phyloP scores from a whole-genome alignment of 2,888 invertebrate genomes.

The Leucozona laternaria region DNA sequence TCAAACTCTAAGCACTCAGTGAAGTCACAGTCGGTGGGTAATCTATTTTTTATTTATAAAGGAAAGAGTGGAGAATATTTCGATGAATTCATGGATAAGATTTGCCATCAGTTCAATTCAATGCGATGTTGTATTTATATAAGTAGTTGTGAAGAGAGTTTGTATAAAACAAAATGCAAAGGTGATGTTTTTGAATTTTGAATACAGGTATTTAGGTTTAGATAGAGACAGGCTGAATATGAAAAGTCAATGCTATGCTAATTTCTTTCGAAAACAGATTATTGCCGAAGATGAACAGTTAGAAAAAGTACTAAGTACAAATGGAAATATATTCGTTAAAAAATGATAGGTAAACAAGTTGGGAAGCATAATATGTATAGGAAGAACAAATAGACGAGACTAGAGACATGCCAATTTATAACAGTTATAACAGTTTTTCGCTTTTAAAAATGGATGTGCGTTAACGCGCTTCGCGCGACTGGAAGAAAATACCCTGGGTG shows the following conservation, averaged over 20 bases:
- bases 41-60: background rate
- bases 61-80: background rate
- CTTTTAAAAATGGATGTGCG: no score
- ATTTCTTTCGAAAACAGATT: background rate
- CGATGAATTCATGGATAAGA: conserved; percentile 1
- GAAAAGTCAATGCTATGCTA: background rate
- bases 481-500: no score
- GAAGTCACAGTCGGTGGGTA: conserved; percentile 16
- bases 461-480: no score
- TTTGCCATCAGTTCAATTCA: background rate
- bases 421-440: no score
- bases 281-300: no score
- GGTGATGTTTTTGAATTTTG: background rate
- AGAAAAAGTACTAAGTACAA: no score
- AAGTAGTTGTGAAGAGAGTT: background rate
- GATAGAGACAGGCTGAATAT: background rate
- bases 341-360: no score
- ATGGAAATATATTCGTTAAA: no score
- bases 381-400: no score
- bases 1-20: conserved; percentile 8
- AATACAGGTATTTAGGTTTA: background rate
- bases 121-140: background rate
- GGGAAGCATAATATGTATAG: no score
- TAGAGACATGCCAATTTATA: no score
- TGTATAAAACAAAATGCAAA: no score